phyloP scores from a whole-genome alignment of 2,113 vertebrate species.

The Anguilla japonica region DNA sequence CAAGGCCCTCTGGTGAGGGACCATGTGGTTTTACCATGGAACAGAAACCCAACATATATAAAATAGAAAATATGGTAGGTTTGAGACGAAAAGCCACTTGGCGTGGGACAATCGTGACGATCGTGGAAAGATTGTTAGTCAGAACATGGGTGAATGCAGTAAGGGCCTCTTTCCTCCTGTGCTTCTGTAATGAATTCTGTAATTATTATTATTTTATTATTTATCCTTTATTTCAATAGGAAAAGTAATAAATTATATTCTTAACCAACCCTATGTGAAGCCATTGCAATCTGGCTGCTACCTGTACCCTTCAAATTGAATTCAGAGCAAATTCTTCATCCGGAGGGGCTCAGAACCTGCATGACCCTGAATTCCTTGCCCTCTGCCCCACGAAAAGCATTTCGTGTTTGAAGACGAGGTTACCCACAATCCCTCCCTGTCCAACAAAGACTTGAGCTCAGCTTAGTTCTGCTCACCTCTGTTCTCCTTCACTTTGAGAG shows the following conservation, averaged over 20 bases:
- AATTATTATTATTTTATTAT: too few relatives aligned
- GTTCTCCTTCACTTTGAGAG: background rate
- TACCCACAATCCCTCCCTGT: background rate
- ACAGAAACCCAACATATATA: too few relatives aligned
- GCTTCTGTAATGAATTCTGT: too few relatives aligned
- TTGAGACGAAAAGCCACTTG: background rate
- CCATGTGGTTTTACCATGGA: too few relatives aligned
- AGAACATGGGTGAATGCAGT: too few relatives aligned
- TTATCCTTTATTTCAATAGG: too few relatives aligned
- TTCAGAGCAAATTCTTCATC: background rate
- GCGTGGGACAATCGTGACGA: background rate
- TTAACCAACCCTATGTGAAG: background rate
- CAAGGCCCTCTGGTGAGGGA: too few relatives aligned
- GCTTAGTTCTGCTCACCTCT: background rate
- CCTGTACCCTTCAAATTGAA: background rate
- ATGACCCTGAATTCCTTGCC: background rate
- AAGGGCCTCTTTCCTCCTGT: too few relatives aligned
- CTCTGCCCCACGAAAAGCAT: background rate
- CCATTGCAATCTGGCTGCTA: background rate
- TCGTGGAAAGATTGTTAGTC: background rate
- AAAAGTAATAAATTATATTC: too few relatives aligned
- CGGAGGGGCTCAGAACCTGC: background rate
- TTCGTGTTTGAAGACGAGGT: background rate
- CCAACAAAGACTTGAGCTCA: background rate
- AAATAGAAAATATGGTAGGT: background rate